phyloP scores from a whole-genome alignment of 2,797 vertebrate genomes.

The Mionectes olivaceus region DNA sequence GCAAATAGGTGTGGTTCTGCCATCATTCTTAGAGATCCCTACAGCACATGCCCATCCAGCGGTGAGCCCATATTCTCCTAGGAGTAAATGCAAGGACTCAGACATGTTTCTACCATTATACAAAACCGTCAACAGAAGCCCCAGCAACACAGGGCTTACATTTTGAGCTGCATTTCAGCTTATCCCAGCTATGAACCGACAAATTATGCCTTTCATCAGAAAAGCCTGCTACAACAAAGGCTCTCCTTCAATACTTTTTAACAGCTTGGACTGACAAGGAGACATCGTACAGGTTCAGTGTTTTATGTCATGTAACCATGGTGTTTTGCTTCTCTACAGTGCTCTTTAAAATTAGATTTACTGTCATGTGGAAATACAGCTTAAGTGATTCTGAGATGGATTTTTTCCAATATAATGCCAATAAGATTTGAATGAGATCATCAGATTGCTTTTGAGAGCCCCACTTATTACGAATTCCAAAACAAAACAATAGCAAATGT shows the following conservation, averaged over 20 bases:
- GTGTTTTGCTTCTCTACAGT: neutral
- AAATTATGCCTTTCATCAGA: neutral
- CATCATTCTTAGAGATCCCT: neutral
- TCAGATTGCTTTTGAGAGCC: neutral
- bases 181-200: neutral
- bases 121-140: neutral
- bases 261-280: neutral
- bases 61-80: rapidly evolving
- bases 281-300: neutral
- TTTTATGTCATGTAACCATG: neutral
- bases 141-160: neutral
- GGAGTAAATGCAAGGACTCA: neutral
- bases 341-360: neutral
- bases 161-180: neutral
- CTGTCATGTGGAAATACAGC: neutral
- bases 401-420: neutral
- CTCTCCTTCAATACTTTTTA: neutral
- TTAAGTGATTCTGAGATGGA: neutral
- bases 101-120: neutral
- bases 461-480: neutral
- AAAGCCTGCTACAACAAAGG: neutral
- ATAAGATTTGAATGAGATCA: neutral
- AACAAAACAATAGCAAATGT: neutral
- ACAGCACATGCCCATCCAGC: too few species aligned
- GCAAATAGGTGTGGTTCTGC: neutral